Evolutionary conservation across 2,888 invertebrate genomes (phyloP).

Genomic region (Cephalotes varians): DNA sequence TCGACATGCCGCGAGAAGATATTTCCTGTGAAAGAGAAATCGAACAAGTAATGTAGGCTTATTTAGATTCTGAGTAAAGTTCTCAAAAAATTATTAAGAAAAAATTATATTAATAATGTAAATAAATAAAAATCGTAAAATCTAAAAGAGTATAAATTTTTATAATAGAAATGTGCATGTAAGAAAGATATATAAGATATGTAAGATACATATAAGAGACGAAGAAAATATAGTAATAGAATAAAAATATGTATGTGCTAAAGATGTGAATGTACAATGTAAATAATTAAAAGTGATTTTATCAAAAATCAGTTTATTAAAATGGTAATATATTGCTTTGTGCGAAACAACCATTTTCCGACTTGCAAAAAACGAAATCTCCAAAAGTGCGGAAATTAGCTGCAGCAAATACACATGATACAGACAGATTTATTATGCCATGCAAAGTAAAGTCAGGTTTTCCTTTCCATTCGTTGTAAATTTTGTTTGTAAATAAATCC

Average conservation of each 20-base stretch:
- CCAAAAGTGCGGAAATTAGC: constrained; percentile 18
- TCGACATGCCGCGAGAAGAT: constrained; percentile 9
- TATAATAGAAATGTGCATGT: background rate
- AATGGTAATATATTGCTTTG: background rate
- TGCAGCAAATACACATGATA: background rate
- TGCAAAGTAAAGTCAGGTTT: constrained; percentile 35
- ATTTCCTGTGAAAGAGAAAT: constrained; percentile 10
- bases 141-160: background rate
- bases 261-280: background rate
- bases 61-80: constrained; percentile 18
- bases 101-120: background rate
- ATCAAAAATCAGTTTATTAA: background rate
- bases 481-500: constrained; percentile 40
- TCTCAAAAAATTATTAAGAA: background rate
- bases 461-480: constrained; percentile 42
- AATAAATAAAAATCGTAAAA: background rate
- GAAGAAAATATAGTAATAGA: background rate
- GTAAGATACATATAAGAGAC: background rate
- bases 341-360: background rate
- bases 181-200: no score
- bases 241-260: background rate
- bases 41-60: background rate
- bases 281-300: background rate
- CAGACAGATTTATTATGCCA: constrained; percentile 31
- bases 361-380: background rate